Conservation (phyloP, 2,888 invertebrate genomes). For the Diogma glabrata region DNA sequence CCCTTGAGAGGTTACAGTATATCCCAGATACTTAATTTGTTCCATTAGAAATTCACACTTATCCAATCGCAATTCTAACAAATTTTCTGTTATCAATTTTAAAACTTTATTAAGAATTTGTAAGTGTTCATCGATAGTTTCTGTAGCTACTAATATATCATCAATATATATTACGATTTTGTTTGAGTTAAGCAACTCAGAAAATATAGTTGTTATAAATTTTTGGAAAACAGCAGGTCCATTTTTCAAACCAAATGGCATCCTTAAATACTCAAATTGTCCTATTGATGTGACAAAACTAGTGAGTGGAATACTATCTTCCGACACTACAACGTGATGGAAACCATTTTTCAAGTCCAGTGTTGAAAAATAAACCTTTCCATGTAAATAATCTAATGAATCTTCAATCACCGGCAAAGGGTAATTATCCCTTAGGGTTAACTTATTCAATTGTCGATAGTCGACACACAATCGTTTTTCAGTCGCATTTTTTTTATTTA, state of each 20-base stretch:
- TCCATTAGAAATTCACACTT: conserved; percentile 21
- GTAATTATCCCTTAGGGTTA: not conserved
- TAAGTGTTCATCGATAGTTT: conserved; percentile 11
- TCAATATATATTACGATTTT: conserved; percentile 21
- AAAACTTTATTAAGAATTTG: conserved; percentile 17
- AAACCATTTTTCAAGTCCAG: conserved; percentile 20
- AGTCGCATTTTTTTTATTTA: conserved; percentile 16
- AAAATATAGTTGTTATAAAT: conserved; percentile 19
- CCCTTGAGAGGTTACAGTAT: conserved; percentile 15
- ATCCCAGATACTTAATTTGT: conserved; percentile 21
- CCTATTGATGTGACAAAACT: conserved; percentile 19
- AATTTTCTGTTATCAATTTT: conserved; percentile 17
- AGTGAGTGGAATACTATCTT: conserved; percentile 19
- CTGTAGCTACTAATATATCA: conserved; percentile 14
- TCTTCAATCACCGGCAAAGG: not conserved
- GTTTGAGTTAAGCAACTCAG: conserved; percentile 14
- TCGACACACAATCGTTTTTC: conserved; percentile 16
- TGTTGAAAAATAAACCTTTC: conserved; percentile 18
- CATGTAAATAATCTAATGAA: not conserved
- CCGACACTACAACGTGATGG: conserved; percentile 17
- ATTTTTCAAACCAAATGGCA: conserved; percentile 19
- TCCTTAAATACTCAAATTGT: conserved; percentile 17
- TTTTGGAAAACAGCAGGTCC: conserved; percentile 19
- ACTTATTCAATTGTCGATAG: not conserved
- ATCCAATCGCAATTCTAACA: conserved; percentile 15